These are phyloP conservation scores for Equus quagga DNA, from an alignment of 2,113 vertebrate genomes.

Conservation along the genomic window DNA sequence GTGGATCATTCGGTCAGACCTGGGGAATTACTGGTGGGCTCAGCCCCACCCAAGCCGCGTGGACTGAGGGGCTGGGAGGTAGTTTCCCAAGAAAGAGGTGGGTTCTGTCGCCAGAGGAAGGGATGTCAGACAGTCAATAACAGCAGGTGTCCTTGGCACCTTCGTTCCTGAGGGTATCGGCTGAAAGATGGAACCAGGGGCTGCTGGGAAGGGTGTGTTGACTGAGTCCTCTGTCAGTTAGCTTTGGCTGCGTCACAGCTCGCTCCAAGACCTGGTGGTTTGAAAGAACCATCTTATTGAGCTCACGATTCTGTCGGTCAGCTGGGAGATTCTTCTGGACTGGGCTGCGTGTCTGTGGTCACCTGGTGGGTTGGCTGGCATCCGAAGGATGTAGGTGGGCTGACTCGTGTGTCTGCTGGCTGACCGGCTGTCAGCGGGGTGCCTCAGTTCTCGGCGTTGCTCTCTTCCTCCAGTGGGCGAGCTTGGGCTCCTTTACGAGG, in stretches of 20 bases:
- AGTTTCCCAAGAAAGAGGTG: slow-evolving; percentile 17
- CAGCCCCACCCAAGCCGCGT: neutral
- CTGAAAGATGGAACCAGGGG: neutral
- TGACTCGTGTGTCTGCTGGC: neutral
- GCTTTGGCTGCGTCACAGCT: neutral
- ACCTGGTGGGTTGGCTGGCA: neutral
- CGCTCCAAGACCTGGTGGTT: neutral
- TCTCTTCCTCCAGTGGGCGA: neutral
- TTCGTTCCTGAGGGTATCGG: neutral
- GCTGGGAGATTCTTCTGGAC: neutral
- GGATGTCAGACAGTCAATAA: neutral
- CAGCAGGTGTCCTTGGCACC: neutral
- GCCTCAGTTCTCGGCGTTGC: neutral
- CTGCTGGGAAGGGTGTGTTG: neutral
- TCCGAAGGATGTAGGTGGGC: neutral
- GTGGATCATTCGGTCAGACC: neutral
- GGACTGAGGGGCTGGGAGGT: neutral
- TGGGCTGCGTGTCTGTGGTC: neutral
- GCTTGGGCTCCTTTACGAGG: neutral
- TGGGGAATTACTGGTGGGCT: neutral
- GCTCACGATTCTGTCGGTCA: neutral
- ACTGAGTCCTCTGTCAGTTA: neutral
- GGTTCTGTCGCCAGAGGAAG: neutral
- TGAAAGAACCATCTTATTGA: neutral
- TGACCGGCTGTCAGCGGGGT: neutral